phyloP scores from a whole-genome alignment of 2,113 vertebrate species.

The Upupa epops region DNA sequence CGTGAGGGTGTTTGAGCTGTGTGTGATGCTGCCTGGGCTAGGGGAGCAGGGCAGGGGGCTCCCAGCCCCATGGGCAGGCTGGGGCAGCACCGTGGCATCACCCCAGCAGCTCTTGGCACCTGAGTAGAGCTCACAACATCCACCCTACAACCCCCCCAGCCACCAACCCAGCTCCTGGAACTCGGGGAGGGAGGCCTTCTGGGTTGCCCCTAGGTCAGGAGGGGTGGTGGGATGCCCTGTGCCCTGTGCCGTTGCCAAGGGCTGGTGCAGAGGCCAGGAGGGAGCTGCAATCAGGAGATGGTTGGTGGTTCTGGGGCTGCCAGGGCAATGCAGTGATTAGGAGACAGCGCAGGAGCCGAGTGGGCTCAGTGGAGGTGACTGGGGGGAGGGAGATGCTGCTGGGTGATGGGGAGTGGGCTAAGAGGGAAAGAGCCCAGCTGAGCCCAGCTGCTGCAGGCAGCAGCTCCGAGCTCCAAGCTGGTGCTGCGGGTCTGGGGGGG shows the following conservation, averaged over 20 bases:
- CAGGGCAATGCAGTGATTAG: background rate
- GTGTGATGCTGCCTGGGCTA: accelerated
- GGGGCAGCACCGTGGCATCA: background rate
- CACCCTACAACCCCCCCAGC: too few species aligned
- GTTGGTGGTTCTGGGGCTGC: background rate
- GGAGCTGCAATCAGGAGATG: background rate
- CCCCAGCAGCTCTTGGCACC: background rate
- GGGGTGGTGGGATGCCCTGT: background rate
- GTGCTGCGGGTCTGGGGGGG: background rate
- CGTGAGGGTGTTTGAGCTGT: background rate
- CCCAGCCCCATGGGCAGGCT: background rate
- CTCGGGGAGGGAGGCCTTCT: too few species aligned
- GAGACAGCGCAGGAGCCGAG: background rate
- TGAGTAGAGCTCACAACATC: accelerated
- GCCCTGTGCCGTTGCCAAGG: background rate
- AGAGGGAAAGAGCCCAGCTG: background rate
- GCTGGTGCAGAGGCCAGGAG: background rate
- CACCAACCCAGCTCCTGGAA: too few species aligned
- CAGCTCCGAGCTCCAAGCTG: background rate
- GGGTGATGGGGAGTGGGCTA: background rate
- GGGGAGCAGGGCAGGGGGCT: background rate
- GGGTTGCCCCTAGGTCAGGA: background rate
- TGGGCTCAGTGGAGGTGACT: background rate
- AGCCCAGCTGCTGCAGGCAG: background rate
- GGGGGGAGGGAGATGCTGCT: background rate